phyloP scores from a whole-genome alignment of 2,888 invertebrate genomes.

The Drosophila sordidula region DNA sequence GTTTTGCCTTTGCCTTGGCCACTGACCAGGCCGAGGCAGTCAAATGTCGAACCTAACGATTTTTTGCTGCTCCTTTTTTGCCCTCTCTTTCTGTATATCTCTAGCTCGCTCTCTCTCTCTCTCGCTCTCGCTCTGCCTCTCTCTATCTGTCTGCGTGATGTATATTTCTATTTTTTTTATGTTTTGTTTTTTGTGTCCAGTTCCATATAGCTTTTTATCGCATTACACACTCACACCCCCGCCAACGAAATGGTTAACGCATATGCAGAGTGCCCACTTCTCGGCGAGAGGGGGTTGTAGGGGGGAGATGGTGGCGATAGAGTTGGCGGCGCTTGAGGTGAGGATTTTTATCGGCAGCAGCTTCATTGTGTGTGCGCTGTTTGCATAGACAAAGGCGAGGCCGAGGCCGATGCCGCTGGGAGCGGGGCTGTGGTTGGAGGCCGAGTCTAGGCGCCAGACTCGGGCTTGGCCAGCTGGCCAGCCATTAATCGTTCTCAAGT shows the following conservation, averaged over 20 bases:
- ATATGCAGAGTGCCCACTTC: conserved; percentile 45
- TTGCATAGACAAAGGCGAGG: conserved; percentile 62
- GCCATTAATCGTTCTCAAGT: conserved; percentile 56
- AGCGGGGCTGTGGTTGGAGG: too few relatives aligned
- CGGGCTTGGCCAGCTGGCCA: conserved; percentile 45
- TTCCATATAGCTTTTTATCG: conserved; percentile 59
- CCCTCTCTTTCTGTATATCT: neutral
- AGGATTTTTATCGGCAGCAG: conserved; percentile 69
- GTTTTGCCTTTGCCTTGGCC: conserved; percentile 37
- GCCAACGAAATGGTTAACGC: conserved; percentile 42
- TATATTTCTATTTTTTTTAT: conserved; percentile 10
- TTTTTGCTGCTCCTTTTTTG: conserved; percentile 35
- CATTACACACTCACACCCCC: conserved; percentile 44
- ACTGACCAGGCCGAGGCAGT: conserved; percentile 56
- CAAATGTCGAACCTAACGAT: conserved; percentile 73
- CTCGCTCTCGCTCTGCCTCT: conserved; percentile 7
- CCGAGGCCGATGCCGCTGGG: conserved; percentile 17
- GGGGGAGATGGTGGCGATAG: neutral
- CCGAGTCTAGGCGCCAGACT: conserved; percentile 40
- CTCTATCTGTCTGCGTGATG: conserved; percentile 24
- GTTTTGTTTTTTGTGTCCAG: conserved; percentile 26
- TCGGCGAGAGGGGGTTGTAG: neutral
- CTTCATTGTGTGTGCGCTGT: conserved; percentile 48
- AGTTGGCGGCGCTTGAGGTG: conserved; percentile 45
- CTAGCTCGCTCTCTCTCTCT: neutral